phyloP scores from a whole-genome alignment of 2,888 invertebrate genomes.

The Limulus polyphemus region DNA sequence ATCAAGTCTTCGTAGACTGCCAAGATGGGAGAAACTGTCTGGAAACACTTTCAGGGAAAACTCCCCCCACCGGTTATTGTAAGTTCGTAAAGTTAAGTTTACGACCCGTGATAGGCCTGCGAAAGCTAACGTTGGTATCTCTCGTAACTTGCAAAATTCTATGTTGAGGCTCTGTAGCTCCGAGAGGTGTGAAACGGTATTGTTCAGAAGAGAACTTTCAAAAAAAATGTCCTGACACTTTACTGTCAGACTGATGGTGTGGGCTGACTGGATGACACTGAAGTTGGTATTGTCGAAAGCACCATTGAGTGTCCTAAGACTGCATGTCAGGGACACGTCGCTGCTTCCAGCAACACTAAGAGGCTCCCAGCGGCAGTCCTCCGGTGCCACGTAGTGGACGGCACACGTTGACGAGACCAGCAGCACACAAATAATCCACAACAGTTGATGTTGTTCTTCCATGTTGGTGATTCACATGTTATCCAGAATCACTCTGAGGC shows the following conservation, averaged over 20 bases:
- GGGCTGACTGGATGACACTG: slow-evolving; percentile 72
- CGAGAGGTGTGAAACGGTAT: slow-evolving; percentile 41
- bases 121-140: slow-evolving; percentile 51
- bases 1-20: slow-evolving; percentile 22
- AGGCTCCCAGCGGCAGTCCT: slow-evolving; percentile 23
- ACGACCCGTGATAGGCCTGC: slow-evolving; percentile 22
- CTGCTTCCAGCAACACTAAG: slow-evolving; percentile 9
- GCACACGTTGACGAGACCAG: not conserved
- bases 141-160: slow-evolving; percentile 64
- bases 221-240: slow-evolving; percentile 43
- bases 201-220: slow-evolving; percentile 26
- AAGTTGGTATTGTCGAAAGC: slow-evolving; percentile 78
- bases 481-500: too few relatives aligned
- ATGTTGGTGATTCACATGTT: too few relatives aligned
- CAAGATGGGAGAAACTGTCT: slow-evolving; percentile 18
- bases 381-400: slow-evolving; percentile 21
- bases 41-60: slow-evolving; percentile 21
- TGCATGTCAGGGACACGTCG: slow-evolving; percentile 21
- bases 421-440: too few relatives aligned
- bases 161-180: slow-evolving; percentile 62
- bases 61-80: slow-evolving; percentile 27
- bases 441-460: too few relatives aligned
- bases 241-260: slow-evolving; percentile 63
- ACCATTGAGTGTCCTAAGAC: slow-evolving; percentile 40
- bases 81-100: slow-evolving; percentile 26